Conservation (phyloP, 2,888 invertebrate species). For the Trimorus sp. region DNA sequence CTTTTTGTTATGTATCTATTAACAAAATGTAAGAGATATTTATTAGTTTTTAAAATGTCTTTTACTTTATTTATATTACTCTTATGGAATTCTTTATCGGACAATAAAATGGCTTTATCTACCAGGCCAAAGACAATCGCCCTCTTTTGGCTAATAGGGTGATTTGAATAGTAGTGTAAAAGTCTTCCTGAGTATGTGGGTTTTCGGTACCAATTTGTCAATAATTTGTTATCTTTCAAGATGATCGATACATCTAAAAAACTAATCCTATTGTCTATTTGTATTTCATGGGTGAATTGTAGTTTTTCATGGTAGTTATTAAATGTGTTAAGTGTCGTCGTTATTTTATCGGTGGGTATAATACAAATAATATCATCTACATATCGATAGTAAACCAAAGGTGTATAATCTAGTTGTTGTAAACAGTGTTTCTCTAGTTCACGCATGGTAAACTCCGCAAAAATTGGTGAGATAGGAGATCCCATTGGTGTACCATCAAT, state of each 20-base stretch:
- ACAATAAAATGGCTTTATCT: not conserved
- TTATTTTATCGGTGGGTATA: conserved; percentile 22
- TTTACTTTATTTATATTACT: not conserved
- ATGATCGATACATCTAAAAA: too few relatives aligned
- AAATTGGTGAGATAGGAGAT: conserved; percentile 60
- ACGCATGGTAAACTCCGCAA: conserved; percentile 55
- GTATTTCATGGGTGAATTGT: conserved; percentile 3
- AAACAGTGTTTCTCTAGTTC: conserved; percentile 43
- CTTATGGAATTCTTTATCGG: not conserved
- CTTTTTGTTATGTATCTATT: too few relatives aligned
- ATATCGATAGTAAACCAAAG: conserved; percentile 22
- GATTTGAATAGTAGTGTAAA: not conserved
- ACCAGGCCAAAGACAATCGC: not conserved
- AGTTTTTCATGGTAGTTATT: conserved; percentile 13
- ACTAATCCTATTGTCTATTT: not conserved
- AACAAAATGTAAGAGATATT: too few relatives aligned
- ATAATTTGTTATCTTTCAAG: too few relatives aligned
- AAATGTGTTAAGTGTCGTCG: not conserved
- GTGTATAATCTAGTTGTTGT: not conserved
- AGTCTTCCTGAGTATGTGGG: not conserved
- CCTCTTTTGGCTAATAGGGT: not conserved
- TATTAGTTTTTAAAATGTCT: not conserved
- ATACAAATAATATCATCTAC: conserved; percentile 48
- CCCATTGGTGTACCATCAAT: conserved; percentile 65
- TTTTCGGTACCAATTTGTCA: not conserved